These are phyloP conservation scores for Leptinotarsa peninsularis DNA, from an alignment of 2,888 invertebrate species.

Conservation along the genomic window DNA sequence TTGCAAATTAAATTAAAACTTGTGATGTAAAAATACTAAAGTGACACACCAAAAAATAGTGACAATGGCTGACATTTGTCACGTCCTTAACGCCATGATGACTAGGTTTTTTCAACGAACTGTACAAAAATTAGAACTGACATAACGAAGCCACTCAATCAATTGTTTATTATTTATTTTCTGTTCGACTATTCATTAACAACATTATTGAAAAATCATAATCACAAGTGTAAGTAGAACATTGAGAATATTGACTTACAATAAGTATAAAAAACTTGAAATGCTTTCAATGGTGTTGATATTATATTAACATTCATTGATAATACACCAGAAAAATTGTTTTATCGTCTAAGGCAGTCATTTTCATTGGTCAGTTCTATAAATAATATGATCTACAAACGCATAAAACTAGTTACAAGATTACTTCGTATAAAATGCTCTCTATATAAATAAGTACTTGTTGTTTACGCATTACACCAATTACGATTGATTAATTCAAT, in stretches of 20 bases:
- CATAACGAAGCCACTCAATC: neutral
- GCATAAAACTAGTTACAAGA: neutral
- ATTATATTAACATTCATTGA: conserved; percentile 5
- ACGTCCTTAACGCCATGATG: no score
- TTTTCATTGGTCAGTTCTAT: neutral
- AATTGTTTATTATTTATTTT: neutral
- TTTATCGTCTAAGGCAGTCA: neutral
- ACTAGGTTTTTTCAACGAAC: no score
- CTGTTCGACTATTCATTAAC: neutral
- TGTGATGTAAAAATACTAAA: no score
- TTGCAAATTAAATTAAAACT: no score
- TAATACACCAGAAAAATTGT: neutral
- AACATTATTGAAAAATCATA: neutral
- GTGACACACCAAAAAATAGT: no score
- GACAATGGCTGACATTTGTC: no score
- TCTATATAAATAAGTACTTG: neutral
- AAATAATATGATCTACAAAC: neutral
- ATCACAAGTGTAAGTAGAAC: neutral
- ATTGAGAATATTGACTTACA: neutral
- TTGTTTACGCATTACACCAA: neutral
- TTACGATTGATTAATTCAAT: neutral
- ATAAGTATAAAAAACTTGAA: neutral
- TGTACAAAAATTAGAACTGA: no score
- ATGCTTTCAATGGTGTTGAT: conserved; percentile 10
- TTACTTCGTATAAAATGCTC: neutral